phyloP scores from a whole-genome alignment of 1,140 invertebrate species.

The Cotesia glomerata region DNA sequence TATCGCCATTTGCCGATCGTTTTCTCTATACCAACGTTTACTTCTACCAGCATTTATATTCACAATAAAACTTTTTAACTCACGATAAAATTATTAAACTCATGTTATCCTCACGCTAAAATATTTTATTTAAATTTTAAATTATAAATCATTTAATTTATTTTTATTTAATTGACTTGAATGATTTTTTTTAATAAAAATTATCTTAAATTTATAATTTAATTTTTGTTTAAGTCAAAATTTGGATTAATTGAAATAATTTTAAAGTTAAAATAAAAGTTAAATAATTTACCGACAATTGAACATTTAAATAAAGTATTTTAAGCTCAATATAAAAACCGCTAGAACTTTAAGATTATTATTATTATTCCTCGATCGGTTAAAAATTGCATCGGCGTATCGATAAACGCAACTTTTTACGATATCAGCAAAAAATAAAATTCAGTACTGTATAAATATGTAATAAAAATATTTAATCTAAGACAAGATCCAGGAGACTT shows the following conservation, averaged over 20 bases:
- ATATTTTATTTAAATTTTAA: background rate
- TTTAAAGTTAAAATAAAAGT: no score
- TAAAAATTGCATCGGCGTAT: no score
- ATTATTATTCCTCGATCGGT: no score
- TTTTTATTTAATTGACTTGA: no score
- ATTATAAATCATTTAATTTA: background rate
- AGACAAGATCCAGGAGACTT: background rate
- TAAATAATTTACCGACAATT: no score
- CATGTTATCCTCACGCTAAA: background rate
- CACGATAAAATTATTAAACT: background rate
- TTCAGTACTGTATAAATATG: background rate
- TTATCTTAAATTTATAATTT: background rate
- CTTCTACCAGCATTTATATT: background rate
- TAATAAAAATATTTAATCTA: background rate
- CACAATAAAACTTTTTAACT: background rate
- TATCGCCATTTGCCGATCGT: slow-evolving; percentile 17
- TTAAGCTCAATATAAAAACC: no score
- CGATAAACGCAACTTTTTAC: no score
- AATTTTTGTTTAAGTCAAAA: no score
- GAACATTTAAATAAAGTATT: no score
- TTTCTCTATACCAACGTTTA: background rate
- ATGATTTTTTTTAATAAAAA: no score
- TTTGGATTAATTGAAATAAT: no score
- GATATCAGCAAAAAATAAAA: background rate
- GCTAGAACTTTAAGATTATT: no score